These are phyloP conservation scores for Tetranychus piercei DNA, from an alignment of 2,888 invertebrate genomes.

Conservation along the genomic window DNA sequence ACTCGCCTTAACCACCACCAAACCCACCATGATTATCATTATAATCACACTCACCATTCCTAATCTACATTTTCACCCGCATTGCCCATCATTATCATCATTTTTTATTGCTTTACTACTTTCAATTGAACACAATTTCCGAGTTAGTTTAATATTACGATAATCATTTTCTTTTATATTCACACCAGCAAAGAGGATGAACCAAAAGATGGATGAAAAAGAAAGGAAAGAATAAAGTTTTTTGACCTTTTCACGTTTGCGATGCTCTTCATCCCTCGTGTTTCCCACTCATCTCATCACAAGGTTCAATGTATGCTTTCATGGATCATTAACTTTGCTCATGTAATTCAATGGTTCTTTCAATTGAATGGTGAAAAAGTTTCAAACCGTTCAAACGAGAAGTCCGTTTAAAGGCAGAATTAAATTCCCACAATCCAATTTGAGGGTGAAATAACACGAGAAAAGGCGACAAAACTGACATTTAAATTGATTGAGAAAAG, in stretches of 20 bases:
- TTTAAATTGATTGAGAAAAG: no score
- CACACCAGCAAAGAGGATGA: no score
- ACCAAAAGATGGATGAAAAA: no score
- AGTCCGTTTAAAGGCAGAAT: no score
- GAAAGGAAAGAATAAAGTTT: no score
- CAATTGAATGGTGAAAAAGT: no score
- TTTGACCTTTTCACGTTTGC: neutral
- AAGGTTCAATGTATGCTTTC: neutral
- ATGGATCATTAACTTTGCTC: neutral
- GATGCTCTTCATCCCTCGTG: neutral
- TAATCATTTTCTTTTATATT: neutral
- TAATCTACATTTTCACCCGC: neutral
- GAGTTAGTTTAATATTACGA: neutral
- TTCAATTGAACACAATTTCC: neutral
- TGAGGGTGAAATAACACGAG: no score
- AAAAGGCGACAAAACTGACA: no score
- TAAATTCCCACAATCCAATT: no score
- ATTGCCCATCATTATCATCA: neutral
- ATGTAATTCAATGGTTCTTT: no score
- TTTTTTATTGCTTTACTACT: neutral
- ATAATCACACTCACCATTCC: neutral
- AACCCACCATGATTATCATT: neutral
- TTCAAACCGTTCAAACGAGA: no score
- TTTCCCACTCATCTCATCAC: neutral
- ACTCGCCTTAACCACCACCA: neutral